phyloP scores from a whole-genome alignment of 2,113 vertebrate genomes.

The Taurulus bubalis region DNA sequence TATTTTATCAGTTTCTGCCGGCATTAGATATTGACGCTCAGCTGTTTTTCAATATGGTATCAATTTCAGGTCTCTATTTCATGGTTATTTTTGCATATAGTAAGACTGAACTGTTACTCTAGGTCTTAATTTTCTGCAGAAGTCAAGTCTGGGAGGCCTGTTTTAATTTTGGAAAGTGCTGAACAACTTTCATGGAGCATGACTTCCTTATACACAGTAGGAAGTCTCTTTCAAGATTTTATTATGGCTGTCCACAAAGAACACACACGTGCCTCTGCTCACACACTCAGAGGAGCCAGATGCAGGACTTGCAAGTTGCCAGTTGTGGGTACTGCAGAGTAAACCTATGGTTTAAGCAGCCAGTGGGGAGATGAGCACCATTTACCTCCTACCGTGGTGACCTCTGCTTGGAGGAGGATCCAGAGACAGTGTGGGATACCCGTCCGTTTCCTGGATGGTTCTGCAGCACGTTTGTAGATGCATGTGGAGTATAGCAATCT shows the following conservation, averaged over 20 bases:
- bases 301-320: constrained; percentile 7
- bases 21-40: constrained; percentile 6
- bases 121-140: background rate
- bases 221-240: background rate
- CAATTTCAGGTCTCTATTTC: background rate
- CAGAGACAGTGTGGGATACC: constrained; percentile 24
- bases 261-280: background rate
- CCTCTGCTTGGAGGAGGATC: background rate
- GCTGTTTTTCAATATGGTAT: constrained; percentile 1
- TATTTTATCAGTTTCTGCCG: constrained; percentile 17
- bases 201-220: background rate
- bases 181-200: background rate
- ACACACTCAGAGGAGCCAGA: constrained; percentile 2
- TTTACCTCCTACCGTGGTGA: constrained; percentile 33
- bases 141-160: background rate
- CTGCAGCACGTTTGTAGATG: background rate
- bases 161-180: background rate
- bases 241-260: background rate
- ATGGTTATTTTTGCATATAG: background rate
- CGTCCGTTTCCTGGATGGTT: background rate
- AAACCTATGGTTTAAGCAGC: constrained; percentile 46
- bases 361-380: constrained; percentile 32
- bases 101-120: background rate
- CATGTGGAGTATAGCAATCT: no score
- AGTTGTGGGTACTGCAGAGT: constrained; percentile 28